Percentiles rank a stretch among this genome's conserved stretches.
Conservation (phyloP, 2,888 invertebrate species). For the Clitarchus hookeri region DNA sequence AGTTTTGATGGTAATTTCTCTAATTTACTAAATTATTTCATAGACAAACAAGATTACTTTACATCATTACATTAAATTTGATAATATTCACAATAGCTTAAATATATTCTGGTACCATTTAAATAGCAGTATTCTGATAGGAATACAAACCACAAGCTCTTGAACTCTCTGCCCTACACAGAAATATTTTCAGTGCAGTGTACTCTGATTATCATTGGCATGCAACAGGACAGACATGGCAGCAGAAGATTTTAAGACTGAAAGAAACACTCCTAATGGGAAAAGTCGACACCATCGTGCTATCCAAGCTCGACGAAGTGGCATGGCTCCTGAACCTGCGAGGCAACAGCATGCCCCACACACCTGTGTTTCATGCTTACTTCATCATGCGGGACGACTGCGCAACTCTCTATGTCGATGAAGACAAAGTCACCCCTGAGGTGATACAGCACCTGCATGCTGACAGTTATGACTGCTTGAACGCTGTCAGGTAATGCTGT, state of each 20-base stretch:
- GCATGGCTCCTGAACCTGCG: slow-evolving; percentile 59
- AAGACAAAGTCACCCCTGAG: slow-evolving; percentile 45
- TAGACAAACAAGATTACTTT: too few species aligned
- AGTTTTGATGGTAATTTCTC: too few species aligned
- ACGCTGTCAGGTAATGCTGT: slow-evolving; percentile 23
- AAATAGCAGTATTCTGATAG: too few species aligned
- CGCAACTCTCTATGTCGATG: slow-evolving; percentile 46
- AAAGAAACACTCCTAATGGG: slow-evolving; percentile 42
- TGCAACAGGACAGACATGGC: slow-evolving; percentile 44
- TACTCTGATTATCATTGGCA: slow-evolving; percentile 8
- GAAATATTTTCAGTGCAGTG: neutral
- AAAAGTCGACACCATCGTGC: slow-evolving; percentile 50
- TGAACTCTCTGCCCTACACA: neutral
- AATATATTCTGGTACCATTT: too few species aligned
- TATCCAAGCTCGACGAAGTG: slow-evolving; percentile 57
- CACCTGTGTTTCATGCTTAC: slow-evolving; percentile 53
- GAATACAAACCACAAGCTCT: too few species aligned
- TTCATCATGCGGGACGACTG: slow-evolving; percentile 43
- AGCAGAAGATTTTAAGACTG: slow-evolving; percentile 43
- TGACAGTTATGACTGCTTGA: neutral
- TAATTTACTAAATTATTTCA: too few species aligned
- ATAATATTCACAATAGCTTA: too few species aligned
- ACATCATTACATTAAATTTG: too few species aligned
- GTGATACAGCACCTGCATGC: slow-evolving; percentile 46
- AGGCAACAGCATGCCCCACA: slow-evolving; percentile 55